These are phyloP conservation scores for Neoaliturus tenellus DNA, from an alignment of 2,888 invertebrate species.

Conservation along the genomic window DNA sequence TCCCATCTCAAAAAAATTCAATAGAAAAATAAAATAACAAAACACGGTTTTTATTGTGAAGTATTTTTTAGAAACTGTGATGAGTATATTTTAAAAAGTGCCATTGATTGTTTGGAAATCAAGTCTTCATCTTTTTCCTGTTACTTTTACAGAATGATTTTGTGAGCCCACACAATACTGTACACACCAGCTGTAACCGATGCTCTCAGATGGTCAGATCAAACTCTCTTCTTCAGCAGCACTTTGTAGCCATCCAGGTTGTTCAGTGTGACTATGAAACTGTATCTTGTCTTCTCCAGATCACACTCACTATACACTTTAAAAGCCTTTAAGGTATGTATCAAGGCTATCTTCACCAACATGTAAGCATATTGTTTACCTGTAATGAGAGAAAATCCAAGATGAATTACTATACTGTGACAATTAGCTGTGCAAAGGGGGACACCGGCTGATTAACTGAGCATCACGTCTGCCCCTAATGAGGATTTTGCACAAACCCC, in stretches of 20 bases:
- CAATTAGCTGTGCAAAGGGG: background rate
- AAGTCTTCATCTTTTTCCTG: background rate
- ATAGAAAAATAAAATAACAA: too few relatives aligned
- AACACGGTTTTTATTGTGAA: too few relatives aligned
- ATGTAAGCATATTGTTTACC: background rate
- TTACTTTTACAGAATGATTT: background rate
- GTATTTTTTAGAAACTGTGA: background rate
- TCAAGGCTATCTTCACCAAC: background rate
- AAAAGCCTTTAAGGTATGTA: background rate
- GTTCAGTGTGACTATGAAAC: background rate
- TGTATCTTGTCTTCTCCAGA: background rate
- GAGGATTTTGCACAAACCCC: too few relatives aligned
- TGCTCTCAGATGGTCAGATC: background rate
- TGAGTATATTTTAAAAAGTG: background rate
- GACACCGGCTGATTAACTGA: too few relatives aligned
- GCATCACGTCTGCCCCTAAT: too few relatives aligned
- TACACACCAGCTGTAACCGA: background rate
- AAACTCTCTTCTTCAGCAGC: background rate
- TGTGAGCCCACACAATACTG: background rate
- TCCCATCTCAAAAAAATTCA: too few relatives aligned
- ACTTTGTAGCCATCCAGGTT: background rate
- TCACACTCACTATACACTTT: background rate
- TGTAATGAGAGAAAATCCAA: background rate
- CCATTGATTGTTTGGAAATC: background rate
- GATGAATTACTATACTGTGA: background rate